phyloP scores from a whole-genome alignment of 2,888 invertebrate species.

The Leptura quadrifasciata region DNA sequence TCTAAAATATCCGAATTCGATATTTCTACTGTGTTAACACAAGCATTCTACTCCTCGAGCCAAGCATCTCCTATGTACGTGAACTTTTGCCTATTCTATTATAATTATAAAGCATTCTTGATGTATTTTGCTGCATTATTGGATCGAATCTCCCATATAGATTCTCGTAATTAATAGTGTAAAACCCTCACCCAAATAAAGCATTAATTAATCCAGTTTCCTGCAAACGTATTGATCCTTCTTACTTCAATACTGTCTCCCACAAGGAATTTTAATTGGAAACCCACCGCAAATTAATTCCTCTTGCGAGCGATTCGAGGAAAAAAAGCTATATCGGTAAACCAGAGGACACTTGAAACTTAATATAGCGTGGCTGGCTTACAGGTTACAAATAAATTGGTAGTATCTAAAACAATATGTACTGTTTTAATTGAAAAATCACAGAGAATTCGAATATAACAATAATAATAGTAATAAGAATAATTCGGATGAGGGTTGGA shows the following conservation, averaged over 20 bases:
- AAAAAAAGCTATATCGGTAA: not conserved
- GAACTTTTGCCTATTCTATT: not conserved
- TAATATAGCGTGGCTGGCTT: too few species aligned
- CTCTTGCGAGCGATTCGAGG: not conserved
- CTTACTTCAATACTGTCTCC: not conserved
- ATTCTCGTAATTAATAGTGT: constrained; percentile 25
- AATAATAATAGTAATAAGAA: too few species aligned
- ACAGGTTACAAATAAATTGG: too few species aligned
- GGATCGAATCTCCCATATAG: not conserved
- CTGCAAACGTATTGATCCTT: constrained; percentile 25
- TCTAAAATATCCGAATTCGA: too few species aligned
- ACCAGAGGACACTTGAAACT: not conserved
- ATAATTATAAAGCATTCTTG: too few species aligned
- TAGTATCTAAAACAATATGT: too few species aligned
- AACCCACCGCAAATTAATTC: constrained; percentile 7
- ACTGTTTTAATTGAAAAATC: too few species aligned
- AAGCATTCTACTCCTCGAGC: too few species aligned
- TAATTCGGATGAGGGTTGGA: too few species aligned
- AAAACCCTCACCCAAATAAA: constrained; percentile 18
- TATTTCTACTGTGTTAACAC: too few species aligned
- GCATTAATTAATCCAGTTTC: constrained; percentile 32
- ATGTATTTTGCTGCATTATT: not conserved
- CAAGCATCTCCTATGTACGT: too few species aligned
- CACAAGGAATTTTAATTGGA: constrained; percentile 35
- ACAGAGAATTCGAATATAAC: too few species aligned